Evolutionary conservation across 1,140 invertebrate species (phyloP), one percentile per base, ranked within the genome.

Genomic region (Leptoteleia sp.): DNA sequence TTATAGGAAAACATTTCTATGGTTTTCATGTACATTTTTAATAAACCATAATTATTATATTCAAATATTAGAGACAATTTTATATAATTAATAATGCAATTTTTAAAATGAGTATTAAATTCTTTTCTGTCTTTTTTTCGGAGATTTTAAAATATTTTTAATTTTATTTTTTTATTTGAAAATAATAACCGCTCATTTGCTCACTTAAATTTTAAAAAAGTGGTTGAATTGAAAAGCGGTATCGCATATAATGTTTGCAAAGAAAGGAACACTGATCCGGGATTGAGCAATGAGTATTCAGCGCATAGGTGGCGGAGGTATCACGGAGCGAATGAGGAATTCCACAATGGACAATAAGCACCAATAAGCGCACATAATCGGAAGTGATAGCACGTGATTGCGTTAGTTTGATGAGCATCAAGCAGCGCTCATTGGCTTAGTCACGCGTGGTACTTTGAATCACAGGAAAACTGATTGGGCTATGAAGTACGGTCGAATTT

Each of bases 321-420:
- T 43, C 47, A 33, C 22, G n/a, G 13, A 55, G 37, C 16, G 22
- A 76, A 62, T 29, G 50, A 50, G 64, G 55, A 55, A 76, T 76
- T 62, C 73, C 48, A 68, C 73, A 76, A 68, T 76, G 55, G 62
- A 68, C 62, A 68, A 76, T 68, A 57, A 76, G 48, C 42, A 62
- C 47, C 47, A 67, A 76, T 76, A 76, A 67, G 72, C 62, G 72
- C 48, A 64, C 40, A 68, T 76, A 76, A 76, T 76, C 72, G 72
- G 72, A 76, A 76, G 72, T 76, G 72, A 76, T 76, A 68, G 62
- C 62, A 57, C 52, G 61, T 67, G 71, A 72, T 72, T 72, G 57
- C 68, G 57, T 55, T 72, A 72, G 57, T 54, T 64, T 72, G 48
- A 62, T 64, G 57, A 72, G 35, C 68, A 61, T 25, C 57, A 62